Conservation (phyloP, 2,113 vertebrate species). For the Seriola rivoliana region DNA sequence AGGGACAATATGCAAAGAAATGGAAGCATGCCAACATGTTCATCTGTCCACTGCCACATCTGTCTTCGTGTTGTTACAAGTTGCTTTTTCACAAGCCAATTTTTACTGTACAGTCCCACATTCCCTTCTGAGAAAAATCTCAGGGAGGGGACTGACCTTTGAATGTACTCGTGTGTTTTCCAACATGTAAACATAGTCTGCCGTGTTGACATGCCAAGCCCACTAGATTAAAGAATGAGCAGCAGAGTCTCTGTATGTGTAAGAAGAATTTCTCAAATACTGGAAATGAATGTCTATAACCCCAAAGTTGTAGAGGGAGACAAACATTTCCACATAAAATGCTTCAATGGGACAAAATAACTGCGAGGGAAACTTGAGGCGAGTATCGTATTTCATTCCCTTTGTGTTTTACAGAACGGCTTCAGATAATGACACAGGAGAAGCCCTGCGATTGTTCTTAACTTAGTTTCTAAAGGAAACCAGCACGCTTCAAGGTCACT, state of each 20-base stretch:
- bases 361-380: background rate
- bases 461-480: background rate
- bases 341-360: background rate
- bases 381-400: background rate
- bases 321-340: constrained; percentile 3
- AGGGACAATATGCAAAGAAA: background rate
- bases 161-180: background rate
- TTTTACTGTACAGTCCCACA: background rate
- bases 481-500: background rate
- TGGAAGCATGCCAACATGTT: background rate
- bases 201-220: background rate
- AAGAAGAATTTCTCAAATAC: background rate
- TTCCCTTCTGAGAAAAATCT: background rate
- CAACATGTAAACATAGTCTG: background rate
- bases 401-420: background rate
- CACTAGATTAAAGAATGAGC: background rate
- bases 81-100: background rate
- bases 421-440: background rate
- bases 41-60: background rate
- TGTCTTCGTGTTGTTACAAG: too few species aligned
- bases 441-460: background rate
- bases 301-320: too few species aligned
- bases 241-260: background rate
- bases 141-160: background rate
- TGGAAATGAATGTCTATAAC: background rate